phyloP scores from a whole-genome alignment of 2,888 invertebrate species.

The Sipunculus nudus region DNA sequence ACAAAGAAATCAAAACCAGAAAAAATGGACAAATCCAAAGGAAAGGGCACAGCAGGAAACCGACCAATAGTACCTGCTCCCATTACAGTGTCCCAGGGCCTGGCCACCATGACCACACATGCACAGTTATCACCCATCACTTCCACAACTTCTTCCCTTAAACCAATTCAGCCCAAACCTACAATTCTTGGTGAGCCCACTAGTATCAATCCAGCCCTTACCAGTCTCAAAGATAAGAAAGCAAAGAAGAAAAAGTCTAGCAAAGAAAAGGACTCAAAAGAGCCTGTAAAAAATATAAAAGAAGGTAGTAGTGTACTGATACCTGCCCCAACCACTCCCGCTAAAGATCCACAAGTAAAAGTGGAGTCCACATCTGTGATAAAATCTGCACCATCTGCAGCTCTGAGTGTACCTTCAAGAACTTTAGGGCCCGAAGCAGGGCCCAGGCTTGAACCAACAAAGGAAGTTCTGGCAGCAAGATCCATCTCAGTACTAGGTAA shows the following conservation, averaged over 20 bases:
- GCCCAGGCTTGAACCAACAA: no score
- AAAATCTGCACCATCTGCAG: constrained; percentile 46
- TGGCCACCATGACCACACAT: constrained; percentile 42
- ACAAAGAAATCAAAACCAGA: no score
- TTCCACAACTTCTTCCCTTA: constrained; percentile 41
- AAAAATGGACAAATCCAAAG: neutral
- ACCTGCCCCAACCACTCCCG: constrained; percentile 16
- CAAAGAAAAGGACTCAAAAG: neutral
- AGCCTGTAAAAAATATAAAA: neutral
- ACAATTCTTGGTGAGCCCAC: constrained; percentile 62
- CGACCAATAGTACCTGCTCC: constrained; percentile 63
- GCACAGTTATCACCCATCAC: constrained; percentile 46
- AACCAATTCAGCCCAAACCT: constrained; percentile 66
- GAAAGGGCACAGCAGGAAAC: constrained; percentile 26
- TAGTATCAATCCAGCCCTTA: constrained; percentile 54
- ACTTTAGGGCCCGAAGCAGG: no score
- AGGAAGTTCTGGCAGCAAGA: no score
- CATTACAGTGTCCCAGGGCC: constrained; percentile 47
- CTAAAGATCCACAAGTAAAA: constrained; percentile 20
- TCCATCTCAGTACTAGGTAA: no score
- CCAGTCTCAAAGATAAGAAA: constrained; percentile 61
- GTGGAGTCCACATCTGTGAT: constrained; percentile 47
- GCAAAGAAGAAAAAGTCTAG: constrained; percentile 56
- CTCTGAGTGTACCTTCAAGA: constrained; percentile 59
- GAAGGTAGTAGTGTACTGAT: neutral